Evolutionary conservation across 2,888 invertebrate genomes (phyloP).

Genomic region (Campaea margaritaria): DNA sequence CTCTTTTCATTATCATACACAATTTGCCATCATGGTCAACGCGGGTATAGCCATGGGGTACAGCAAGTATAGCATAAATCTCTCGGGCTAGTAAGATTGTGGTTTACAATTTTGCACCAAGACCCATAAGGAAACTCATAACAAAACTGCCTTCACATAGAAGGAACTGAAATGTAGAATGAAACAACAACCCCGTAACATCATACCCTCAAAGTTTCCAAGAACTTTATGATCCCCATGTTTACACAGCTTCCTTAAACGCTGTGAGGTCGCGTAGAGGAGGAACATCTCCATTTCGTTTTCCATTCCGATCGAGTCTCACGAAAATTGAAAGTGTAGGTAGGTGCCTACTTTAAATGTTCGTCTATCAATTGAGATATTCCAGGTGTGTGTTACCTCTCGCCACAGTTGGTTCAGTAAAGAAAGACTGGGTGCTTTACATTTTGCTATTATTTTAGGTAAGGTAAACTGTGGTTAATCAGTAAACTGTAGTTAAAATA

Average conservation of each 20-base stretch:
- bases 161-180: background rate
- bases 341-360: conserved; percentile 34
- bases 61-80: background rate
- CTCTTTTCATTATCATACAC: too few relatives aligned
- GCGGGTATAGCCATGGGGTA: too few relatives aligned
- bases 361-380: conserved; percentile 56
- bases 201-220: conserved; percentile 6
- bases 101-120: background rate
- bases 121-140: background rate
- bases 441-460: background rate
- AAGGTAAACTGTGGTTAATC: too few relatives aligned
- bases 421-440: background rate
- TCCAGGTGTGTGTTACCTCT: background rate
- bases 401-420: too few relatives aligned
- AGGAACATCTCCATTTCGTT: conserved; percentile 6
- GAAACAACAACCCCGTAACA: conserved; percentile 8
- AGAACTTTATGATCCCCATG: conserved; percentile 6
- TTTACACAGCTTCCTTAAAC: conserved; percentile 1
- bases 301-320: conserved; percentile 6
- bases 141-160: background rate
- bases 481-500: too few relatives aligned
- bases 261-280: background rate
- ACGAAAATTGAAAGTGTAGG: conserved; percentile 25
- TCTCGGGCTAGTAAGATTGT: too few relatives aligned
- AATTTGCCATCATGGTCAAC: too few relatives aligned